phyloP scores from a whole-genome alignment of 2,113 vertebrate species.

The Arothron firmamentum region DNA sequence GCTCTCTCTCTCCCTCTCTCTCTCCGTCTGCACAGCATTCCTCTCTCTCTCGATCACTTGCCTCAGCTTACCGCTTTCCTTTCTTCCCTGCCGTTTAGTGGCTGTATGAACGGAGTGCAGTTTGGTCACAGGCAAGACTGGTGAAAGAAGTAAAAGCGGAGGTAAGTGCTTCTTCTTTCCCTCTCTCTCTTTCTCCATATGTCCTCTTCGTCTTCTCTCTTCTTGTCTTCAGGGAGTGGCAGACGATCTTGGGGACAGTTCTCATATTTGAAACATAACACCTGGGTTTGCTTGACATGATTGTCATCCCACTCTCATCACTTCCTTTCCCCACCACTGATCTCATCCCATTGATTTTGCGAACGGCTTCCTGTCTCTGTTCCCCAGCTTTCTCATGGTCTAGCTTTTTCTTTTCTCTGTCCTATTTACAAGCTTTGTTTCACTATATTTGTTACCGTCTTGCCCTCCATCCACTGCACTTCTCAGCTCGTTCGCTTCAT shows the following conservation, averaged over 20 bases:
- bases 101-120: slow-evolving; percentile 77
- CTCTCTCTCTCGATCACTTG: slow-evolving; percentile 63
- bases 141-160: slow-evolving; percentile 83
- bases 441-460: slow-evolving; percentile 39
- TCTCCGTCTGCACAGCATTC: slow-evolving; percentile 64
- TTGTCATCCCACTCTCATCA: slow-evolving; percentile 35
- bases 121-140: slow-evolving; percentile 76
- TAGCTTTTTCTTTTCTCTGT: slow-evolving; percentile 11
- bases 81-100: slow-evolving; percentile 78
- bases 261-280: slow-evolving; percentile 41
- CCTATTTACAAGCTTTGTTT: slow-evolving; percentile 22
- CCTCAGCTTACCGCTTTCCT: slow-evolving; percentile 61
- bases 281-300: slow-evolving; percentile 31
- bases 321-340: slow-evolving; percentile 19
- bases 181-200: slow-evolving; percentile 16
- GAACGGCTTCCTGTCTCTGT: background rate
- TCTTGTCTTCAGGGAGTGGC: slow-evolving; percentile 57
- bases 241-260: slow-evolving; percentile 36
- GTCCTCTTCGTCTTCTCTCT: background rate
- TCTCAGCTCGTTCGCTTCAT: slow-evolving; percentile 31
- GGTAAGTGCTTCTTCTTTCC: slow-evolving; percentile 76
- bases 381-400: slow-evolving; percentile 4
- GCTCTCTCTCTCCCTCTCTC: slow-evolving; percentile 32
- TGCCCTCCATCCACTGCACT: slow-evolving; percentile 45
- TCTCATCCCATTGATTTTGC: slow-evolving; percentile 14